Conservation (phyloP, 2,797 vertebrate genomes). For the Pipistrellus pipistrellus region DNA sequence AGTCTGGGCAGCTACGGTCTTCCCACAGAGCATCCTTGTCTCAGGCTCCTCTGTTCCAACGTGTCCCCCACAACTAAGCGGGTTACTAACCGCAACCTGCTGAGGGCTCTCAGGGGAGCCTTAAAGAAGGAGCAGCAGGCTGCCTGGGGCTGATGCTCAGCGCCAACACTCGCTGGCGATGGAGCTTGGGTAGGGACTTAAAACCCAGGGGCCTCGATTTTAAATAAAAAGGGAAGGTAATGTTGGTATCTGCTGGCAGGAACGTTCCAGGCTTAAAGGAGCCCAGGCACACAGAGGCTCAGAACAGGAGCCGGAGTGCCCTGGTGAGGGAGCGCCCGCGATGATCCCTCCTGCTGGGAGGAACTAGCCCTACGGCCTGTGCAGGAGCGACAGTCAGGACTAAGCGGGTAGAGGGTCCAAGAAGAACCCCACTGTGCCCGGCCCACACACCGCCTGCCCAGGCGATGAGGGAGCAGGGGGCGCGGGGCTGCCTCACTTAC, state of each 20-base stretch:
- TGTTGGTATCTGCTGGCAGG: background rate
- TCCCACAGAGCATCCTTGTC: too few species aligned
- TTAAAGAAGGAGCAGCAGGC: background rate
- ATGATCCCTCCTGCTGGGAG: background rate
- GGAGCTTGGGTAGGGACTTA: background rate
- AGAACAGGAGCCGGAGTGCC: background rate
- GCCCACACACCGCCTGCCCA: background rate
- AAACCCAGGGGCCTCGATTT: background rate
- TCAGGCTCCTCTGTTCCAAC: background rate
- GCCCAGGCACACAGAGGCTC: background rate
- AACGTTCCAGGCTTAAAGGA: background rate
- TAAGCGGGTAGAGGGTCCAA: background rate
- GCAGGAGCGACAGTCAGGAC: background rate
- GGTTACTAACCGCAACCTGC: background rate
- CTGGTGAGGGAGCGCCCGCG: background rate
- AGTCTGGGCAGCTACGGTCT: background rate
- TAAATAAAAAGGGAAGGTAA: background rate
- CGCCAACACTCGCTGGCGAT: background rate
- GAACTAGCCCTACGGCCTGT: background rate
- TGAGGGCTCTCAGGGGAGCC: background rate
- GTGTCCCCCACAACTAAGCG: background rate
- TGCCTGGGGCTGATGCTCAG: background rate
- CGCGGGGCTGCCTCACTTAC: conserved; percentile 87
- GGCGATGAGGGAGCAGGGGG: fast-evolving
- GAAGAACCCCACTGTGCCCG: background rate